phyloP scores from a whole-genome alignment of 2,888 invertebrate species.

The Phortica okadai region DNA sequence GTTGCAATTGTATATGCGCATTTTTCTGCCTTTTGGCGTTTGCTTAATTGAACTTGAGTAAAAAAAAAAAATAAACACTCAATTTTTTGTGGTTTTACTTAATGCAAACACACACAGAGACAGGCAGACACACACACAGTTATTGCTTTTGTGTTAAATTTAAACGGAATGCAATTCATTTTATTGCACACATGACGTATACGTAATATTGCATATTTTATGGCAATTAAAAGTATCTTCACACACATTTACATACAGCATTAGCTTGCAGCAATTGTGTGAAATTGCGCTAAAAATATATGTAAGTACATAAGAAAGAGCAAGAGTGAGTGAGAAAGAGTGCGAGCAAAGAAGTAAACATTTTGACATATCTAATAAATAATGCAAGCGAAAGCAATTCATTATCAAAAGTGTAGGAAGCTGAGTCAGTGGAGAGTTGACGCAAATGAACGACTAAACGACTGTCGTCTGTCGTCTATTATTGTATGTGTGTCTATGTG shows the following conservation, averaged over 20 bases:
- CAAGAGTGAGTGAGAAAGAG: background rate
- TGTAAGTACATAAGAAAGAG: background rate
- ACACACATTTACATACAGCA: too few relatives aligned
- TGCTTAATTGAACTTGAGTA: background rate
- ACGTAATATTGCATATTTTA: too few relatives aligned
- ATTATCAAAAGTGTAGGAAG: background rate
- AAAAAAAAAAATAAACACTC: too few relatives aligned
- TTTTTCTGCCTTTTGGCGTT: constrained; percentile 8
- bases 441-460: background rate
- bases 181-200: too few relatives aligned
- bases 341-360: background rate
- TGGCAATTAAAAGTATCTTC: too few relatives aligned
- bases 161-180: too few relatives aligned
- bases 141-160: too few relatives aligned
- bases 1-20: background rate
- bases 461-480: constrained; percentile 1
- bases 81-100: too few relatives aligned
- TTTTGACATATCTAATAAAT: constrained; percentile 16
- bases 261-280: too few relatives aligned
- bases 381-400: constrained; percentile 22
- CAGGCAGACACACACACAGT: too few relatives aligned
- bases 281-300: too few relatives aligned
- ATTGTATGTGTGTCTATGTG: background rate
- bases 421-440: background rate
- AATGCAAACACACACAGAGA: too few relatives aligned